Base-by-base conservation (phyloP, 2,797 vertebrate genomes). In the Morelia viridis region DNA sequence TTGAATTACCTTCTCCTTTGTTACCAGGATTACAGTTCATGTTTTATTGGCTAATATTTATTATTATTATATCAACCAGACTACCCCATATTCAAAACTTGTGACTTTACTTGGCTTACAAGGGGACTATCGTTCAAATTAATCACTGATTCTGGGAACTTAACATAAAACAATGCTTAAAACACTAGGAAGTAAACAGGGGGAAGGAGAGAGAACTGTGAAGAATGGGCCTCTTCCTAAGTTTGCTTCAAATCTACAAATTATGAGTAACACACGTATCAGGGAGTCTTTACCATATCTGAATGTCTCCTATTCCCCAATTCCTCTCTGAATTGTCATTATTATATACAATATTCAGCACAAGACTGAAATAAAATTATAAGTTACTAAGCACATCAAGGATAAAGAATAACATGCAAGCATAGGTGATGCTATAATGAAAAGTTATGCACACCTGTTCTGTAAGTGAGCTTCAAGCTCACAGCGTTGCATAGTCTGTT, bases 391-490 rank as follows among this genome's bases (percentile, higher is more conserved):
- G 71, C 46, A 6, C 0, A 61, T 31, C 61, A 90, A 80, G 57
- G 2, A 26, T 1, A 1, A 76, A 71, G 0, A 1, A n/a, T 12
- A 35, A 58, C 28, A 56, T 4, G 61, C 31, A 60, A 85, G 61
- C 2, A 61, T 7, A 13, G 9, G 5, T 26, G 80, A 0, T 2
- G 86, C 1, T 0, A 22, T 0, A 8, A 84, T 0, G 35, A 9
- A 1, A 94, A 60, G 1, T 68, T 76, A 10, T 92, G 91, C 0
- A 2, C 95, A 99, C 99, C 99, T 99, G 98, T 99, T 98, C 92
- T 98, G 98, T 83, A 99, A 97, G 96, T 99, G 99, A 95, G 98
- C 98, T 94, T 99, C 98, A 53, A 99, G 97, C 80, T 99, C 98
- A 17, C 98, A 99, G 56, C 98, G 98, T 94, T 98, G 98, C 99